These are phyloP conservation scores for Bombus confusus DNA, from an alignment of 1,140 invertebrate genomes.

Conservation along the genomic window DNA sequence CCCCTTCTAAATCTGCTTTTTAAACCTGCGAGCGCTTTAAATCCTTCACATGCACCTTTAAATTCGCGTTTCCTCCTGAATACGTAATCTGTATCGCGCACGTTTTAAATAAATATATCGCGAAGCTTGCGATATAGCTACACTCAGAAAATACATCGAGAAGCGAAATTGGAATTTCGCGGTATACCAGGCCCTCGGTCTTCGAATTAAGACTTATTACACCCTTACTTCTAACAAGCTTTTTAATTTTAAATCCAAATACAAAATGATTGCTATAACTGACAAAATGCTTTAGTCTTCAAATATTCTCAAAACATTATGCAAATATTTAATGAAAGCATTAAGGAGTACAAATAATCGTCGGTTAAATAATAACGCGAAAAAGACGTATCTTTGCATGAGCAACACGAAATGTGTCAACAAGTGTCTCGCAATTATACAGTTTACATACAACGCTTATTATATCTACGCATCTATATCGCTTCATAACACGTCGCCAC, in stretches of 20 bases:
- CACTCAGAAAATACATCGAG: background rate
- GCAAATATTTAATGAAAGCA: no score
- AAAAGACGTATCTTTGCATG: background rate
- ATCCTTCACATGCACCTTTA: background rate
- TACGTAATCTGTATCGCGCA: conserved; percentile 4
- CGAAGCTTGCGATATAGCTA: background rate
- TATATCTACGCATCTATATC: background rate
- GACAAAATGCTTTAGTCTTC: no score
- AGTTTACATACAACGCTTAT: background rate
- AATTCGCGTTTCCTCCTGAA: background rate
- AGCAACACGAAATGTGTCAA: background rate
- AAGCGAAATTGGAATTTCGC: background rate
- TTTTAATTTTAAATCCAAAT: no score
- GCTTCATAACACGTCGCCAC: no score
- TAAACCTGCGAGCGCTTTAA: background rate
- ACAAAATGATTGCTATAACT: no score
- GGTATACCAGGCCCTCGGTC: background rate
- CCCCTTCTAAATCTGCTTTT: conserved; percentile 4
- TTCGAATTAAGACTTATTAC: no score
- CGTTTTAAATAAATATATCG: background rate
- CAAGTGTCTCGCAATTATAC: background rate
- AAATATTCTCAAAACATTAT: no score
- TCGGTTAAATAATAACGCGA: background rate
- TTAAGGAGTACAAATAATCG: background rate
- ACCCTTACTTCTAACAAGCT: no score